Evolutionary conservation across 2,113 vertebrate species (phyloP), one percentile per base, ranked within the genome.

Genomic region (Phyllopteryx taeniolatus): DNA sequence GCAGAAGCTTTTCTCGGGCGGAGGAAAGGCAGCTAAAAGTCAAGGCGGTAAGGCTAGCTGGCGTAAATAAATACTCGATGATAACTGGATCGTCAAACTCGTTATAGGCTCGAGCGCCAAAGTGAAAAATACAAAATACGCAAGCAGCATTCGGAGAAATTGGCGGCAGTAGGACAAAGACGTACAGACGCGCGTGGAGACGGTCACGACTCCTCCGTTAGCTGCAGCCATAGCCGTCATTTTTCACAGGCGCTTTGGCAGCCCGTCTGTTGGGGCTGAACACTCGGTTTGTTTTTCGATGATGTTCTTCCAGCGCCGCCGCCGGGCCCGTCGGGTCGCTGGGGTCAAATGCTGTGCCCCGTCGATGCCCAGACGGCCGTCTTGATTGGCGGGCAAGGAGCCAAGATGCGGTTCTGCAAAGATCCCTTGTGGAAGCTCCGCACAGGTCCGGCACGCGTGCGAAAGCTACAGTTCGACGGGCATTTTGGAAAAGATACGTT

Each of bases 381-480:
- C 72, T 83, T 92, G 63, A 92, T 92, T 17, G 91, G 93, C 80
- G 91, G 93, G 14, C 92, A 93, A 83, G 92, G 92, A 59, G 78
- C 86, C 62, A 88, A 78, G 78, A 93, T 92, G 91, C 92, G 91
- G 71, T 93, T 93, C 82, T 93, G 88, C 79, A 93, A 93, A 77
- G 92, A 92, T 22, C 90, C 91, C 10, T 88, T 93, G 86, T 94
- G 93, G 93, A 93, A 92, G 80, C 91, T 93, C 54, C 91, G 92
- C 81, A 89, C 88, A 79, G 92, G 94, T 93, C 59, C 65, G 86
- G 66, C 9, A 15, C 43, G 4, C 20, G 2, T 19, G 31, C 12
- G n/a, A 64, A 27, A 65, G 2, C n/a, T 31, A 1, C 2, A 20
- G 8, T 33, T 33, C 22, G n/a, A n/a, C 56, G 35, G 3, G 14